Evolutionary conservation across 2,888 invertebrate species (phyloP).

Genomic region (Ophonus ardosiacus): DNA sequence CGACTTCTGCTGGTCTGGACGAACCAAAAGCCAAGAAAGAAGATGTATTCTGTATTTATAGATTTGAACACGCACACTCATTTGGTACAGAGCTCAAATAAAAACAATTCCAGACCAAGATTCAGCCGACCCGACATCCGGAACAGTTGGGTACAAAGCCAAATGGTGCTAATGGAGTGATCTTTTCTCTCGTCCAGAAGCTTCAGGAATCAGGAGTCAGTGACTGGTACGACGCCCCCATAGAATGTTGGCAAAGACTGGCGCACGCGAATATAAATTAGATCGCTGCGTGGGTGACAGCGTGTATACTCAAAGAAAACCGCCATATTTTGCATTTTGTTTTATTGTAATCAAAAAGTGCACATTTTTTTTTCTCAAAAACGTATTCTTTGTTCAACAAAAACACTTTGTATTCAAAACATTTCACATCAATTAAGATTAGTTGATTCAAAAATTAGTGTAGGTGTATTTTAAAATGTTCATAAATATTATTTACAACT

Average conservation of each 20-base stretch:
- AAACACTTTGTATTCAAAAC: too few relatives aligned
- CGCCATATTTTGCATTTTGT: not conserved
- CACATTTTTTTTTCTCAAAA: too few relatives aligned
- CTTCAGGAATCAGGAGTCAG: slow-evolving; percentile 15
- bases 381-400: too few relatives aligned
- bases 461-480: too few relatives aligned
- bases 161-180: not conserved
- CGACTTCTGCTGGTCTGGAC: slow-evolving; percentile 6
- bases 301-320: not conserved
- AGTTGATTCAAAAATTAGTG: too few relatives aligned
- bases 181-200: not conserved
- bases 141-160: not conserved
- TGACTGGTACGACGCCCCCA: slow-evolving; percentile 27
- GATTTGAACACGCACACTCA: slow-evolving; percentile 13
- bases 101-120: slow-evolving; percentile 30
- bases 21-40: slow-evolving; percentile 34
- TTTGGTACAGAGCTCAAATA: slow-evolving; percentile 10
- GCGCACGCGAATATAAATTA: slow-evolving; percentile 25
- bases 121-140: slow-evolving; percentile 18
- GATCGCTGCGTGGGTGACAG: not conserved
- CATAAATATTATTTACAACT: not conserved
- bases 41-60: slow-evolving; percentile 36
- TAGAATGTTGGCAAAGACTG: slow-evolving; percentile 24
- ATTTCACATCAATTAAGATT: too few relatives aligned
- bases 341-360: not conserved